Conservation (phyloP, 2,113 vertebrate species). For the Salvelinus namaycush region DNA sequence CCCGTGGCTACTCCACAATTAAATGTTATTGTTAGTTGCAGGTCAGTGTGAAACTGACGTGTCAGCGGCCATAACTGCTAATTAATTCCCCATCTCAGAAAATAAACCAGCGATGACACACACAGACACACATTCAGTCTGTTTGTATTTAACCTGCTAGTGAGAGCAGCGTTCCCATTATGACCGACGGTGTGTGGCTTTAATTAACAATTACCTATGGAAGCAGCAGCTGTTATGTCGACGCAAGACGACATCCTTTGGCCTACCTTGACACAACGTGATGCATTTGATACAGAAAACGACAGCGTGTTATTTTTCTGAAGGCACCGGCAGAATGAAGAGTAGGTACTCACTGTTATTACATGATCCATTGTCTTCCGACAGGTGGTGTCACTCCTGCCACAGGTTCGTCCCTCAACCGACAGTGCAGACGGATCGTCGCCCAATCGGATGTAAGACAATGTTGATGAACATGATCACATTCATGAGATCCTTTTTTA, state of each 20-base stretch:
- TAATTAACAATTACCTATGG: not conserved
- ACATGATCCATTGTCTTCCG: too few relatives aligned
- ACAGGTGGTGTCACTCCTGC: too few relatives aligned
- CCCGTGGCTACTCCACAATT: slow-evolving; percentile 36
- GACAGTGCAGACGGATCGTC: too few relatives aligned
- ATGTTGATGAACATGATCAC: too few relatives aligned
- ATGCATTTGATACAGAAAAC: too few relatives aligned
- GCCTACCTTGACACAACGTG: too few relatives aligned
- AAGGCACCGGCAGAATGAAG: too few relatives aligned
- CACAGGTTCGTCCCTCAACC: too few relatives aligned
- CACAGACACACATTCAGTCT: slow-evolving; percentile 48
- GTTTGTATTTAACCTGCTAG: slow-evolving; percentile 60
- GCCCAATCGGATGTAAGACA: too few relatives aligned
- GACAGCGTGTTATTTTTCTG: too few relatives aligned
- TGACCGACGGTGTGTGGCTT: not conserved
- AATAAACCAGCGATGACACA: slow-evolving; percentile 25
- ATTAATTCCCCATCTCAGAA: slow-evolving; percentile 63
- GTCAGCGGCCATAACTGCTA: slow-evolving; percentile 65
- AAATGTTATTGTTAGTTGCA: slow-evolving; percentile 68
- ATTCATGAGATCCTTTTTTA: too few relatives aligned
- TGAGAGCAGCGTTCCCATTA: slow-evolving; percentile 40
- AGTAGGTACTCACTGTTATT: too few relatives aligned
- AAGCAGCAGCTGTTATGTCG: not conserved
- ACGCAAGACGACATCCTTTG: not conserved
- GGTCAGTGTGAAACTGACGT: slow-evolving; percentile 65